Evolutionary conservation across 1,140 invertebrate genomes (phyloP).

Genomic region (Scaptomyza montana): DNA sequence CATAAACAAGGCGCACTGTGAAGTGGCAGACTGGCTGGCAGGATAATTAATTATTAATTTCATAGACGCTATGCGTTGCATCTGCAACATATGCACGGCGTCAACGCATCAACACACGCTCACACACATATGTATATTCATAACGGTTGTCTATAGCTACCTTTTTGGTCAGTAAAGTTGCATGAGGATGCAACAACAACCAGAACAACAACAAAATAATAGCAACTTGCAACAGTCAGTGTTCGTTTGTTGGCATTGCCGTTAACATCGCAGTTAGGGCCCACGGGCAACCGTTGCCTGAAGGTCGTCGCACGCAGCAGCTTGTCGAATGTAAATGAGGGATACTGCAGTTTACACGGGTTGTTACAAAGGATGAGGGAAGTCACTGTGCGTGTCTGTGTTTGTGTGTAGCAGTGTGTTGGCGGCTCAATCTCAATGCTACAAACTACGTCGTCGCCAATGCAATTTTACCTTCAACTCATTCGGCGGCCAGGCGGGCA

Average conservation of each 20-base stretch:
- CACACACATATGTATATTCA: not conserved
- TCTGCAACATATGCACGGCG: conserved; percentile 21
- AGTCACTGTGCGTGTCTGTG: conserved; percentile 24
- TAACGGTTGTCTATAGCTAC: conserved; percentile 13
- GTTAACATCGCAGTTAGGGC: conserved; percentile 38
- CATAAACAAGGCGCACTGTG: conserved; percentile 7
- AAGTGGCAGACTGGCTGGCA: conserved; percentile 25
- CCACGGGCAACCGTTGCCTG: conserved; percentile 20
- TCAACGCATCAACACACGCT: conserved; percentile 22
- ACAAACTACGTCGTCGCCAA: conserved; percentile 72
- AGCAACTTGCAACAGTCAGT: conserved; percentile 18
- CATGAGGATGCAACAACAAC: not conserved
- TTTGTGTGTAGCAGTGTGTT: conserved; percentile 28
- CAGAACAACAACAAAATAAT: conserved; percentile 12
- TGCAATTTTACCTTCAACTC: conserved; percentile 68
- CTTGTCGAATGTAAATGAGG: not conserved
- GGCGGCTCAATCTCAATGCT: conserved; percentile 71
- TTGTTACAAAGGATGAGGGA: not conserved
- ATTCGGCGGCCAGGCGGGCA: conserved; percentile 26
- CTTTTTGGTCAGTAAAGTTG: conserved; percentile 41
- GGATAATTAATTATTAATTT: conserved; percentile 82
- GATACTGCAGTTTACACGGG: not conserved
- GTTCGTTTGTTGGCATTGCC: conserved; percentile 36
- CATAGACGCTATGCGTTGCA: conserved; percentile 44
- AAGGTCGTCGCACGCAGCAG: conserved; percentile 44